Evolutionary conservation across 2,797 vertebrate genomes (phyloP).

Genomic region (Tokudaia muenninki): DNA sequence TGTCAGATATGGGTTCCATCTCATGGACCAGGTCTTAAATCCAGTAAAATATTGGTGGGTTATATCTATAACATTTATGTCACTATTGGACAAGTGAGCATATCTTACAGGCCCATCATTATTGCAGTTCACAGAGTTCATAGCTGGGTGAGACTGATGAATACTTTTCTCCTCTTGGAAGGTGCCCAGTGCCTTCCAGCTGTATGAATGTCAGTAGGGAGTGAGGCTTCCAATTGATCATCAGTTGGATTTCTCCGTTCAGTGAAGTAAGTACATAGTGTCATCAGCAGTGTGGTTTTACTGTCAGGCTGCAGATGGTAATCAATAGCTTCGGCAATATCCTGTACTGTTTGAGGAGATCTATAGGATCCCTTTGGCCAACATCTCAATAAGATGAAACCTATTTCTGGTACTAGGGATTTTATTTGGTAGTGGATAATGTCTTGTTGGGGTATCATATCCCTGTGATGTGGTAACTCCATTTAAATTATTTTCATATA

Average conservation of each 20-base stretch:
- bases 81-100: not conserved
- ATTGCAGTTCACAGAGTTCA: not conserved
- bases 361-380: not conserved
- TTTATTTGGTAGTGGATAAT: not conserved
- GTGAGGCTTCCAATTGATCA: not conserved
- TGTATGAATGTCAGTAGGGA: not conserved
- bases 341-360: not conserved
- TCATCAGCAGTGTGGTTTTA: not conserved
- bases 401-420: too few species aligned
- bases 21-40: not conserved
- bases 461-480: not conserved
- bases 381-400: not conserved
- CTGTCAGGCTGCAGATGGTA: not conserved
- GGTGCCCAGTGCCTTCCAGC: not conserved
- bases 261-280: not conserved
- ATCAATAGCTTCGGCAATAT: not conserved
- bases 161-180: not conserved
- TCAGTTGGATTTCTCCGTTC: not conserved
- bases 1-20: not conserved
- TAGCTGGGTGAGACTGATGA: not conserved
- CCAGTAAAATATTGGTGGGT: not conserved
- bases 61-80: not conserved
- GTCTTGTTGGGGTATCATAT: not conserved
- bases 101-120: not conserved
- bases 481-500: not conserved